These are phyloP conservation scores for Mus musculus DNA, from an alignment of 2,113 vertebrate genomes.

Conservation along the genomic window GRCm39 chr12:35053001-35053500, in stretches of 20 bases:
- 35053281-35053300: slow-evolving; percentile 66
- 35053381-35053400: slow-evolving; percentile 73
- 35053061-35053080: slow-evolving; percentile 60
- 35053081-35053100: slow-evolving; percentile 42
- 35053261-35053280: slow-evolving; percentile 56
- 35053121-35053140: slow-evolving; percentile 63
- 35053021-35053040: slow-evolving; percentile 18
- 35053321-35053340: slow-evolving; percentile 74
- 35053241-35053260: slow-evolving; percentile 62
- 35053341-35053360: slow-evolving; percentile 58
- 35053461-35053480: slow-evolving; percentile 66
- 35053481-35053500: slow-evolving; percentile 68
- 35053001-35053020: slow-evolving; percentile 43
- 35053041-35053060: slow-evolving; percentile 29
- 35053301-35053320: slow-evolving; percentile 72
- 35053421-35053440: slow-evolving; percentile 79
- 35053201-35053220: slow-evolving; percentile 12
- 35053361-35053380: slow-evolving; percentile 78
- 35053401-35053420: slow-evolving; percentile 81
- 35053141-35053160: slow-evolving; percentile 61
- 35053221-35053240: slow-evolving; percentile 56
- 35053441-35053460: slow-evolving; percentile 77
- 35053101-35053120: slow-evolving; percentile 59
- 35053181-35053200: slow-evolving; percentile 75
- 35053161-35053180: slow-evolving; percentile 47